Percentiles rank a stretch among this genome's conserved stretches.
Conservation (phyloP, 2,888 invertebrate species). For the Tipula vernalis region DNA sequence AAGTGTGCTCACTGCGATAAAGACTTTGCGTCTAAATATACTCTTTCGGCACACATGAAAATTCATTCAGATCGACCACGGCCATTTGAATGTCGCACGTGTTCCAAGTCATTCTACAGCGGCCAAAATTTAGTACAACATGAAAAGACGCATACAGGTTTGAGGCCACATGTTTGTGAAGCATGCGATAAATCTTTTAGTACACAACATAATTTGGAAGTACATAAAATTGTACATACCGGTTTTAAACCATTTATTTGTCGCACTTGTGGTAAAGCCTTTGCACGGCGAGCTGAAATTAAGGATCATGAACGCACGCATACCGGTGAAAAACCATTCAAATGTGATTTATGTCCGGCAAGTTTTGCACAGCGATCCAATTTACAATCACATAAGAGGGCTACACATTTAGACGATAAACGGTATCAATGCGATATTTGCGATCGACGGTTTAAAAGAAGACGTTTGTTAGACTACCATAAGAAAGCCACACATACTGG, state of each 20-base stretch:
- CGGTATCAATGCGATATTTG: constrained; percentile 59
- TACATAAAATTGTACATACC: constrained; percentile 68
- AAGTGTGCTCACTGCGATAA: constrained; percentile 53
- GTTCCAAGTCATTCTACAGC: constrained; percentile 62
- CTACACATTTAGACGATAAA: constrained; percentile 66
- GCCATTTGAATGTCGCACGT: constrained; percentile 53
- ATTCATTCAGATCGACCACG: constrained; percentile 56
- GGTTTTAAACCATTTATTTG: constrained; percentile 61
- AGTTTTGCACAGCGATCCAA: constrained; percentile 73
- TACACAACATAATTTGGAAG: constrained; percentile 61
- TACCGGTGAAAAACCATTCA: constrained; percentile 66
- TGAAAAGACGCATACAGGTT: constrained; percentile 56
- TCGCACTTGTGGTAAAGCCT: constrained; percentile 54
- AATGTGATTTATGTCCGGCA: constrained; percentile 65
- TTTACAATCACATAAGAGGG: constrained; percentile 64
- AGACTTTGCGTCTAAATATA: constrained; percentile 67
- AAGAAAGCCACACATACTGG: constrained; percentile 70
- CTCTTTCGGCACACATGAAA: constrained; percentile 61
- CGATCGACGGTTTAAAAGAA: constrained; percentile 55
- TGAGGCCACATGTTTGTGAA: constrained; percentile 35
- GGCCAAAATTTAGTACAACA: constrained; percentile 64
- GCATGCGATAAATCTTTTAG: constrained; percentile 54
- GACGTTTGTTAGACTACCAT: constrained; percentile 64
- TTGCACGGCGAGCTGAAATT: constrained; percentile 64
- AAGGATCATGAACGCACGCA: constrained; percentile 71